Percentiles rank a stretch among this genome's conserved stretches.
phyloP scores from a whole-genome alignment of 2,888 invertebrate species.

The Lasioglossum marginatum region DNA sequence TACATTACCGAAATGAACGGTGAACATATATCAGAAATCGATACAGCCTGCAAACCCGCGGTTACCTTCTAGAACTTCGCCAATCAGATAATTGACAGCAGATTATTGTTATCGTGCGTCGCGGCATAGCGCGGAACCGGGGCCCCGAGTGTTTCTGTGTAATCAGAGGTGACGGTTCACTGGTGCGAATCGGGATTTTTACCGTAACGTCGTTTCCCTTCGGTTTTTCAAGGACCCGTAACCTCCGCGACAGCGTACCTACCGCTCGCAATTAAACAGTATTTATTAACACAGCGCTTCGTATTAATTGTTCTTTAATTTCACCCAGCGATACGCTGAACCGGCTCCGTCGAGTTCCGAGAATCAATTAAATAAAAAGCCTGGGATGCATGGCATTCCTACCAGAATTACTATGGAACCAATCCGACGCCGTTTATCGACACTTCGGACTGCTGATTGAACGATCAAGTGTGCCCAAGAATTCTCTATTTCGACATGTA shows the following conservation, averaged over 20 bases:
- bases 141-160: conserved; percentile 23
- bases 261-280: conserved; percentile 35
- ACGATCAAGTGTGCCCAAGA: not conserved
- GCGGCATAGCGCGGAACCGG: not conserved
- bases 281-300: conserved; percentile 42
- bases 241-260: conserved; percentile 27
- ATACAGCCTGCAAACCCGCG: conserved; percentile 14
- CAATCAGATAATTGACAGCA: conserved; percentile 56
- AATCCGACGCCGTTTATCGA: not conserved
- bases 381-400: not conserved
- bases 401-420: not conserved
- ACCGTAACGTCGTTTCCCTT: conserved; percentile 66
- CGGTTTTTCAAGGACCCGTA: conserved; percentile 73
- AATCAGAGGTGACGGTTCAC: conserved; percentile 65
- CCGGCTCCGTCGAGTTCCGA: not conserved
- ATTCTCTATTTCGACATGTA: not conserved
- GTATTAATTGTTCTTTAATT: conserved; percentile 27
- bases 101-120: conserved; percentile 44
- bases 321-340: not conserved
- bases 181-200: conserved; percentile 70
- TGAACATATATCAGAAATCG: conserved; percentile 36
- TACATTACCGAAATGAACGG: conserved; percentile 48
- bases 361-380: not conserved
- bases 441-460: not conserved
- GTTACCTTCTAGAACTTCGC: conserved; percentile 29